Conservation (phyloP, 2,797 vertebrate genomes). For the Chaetophractus vellerosus region DNA sequence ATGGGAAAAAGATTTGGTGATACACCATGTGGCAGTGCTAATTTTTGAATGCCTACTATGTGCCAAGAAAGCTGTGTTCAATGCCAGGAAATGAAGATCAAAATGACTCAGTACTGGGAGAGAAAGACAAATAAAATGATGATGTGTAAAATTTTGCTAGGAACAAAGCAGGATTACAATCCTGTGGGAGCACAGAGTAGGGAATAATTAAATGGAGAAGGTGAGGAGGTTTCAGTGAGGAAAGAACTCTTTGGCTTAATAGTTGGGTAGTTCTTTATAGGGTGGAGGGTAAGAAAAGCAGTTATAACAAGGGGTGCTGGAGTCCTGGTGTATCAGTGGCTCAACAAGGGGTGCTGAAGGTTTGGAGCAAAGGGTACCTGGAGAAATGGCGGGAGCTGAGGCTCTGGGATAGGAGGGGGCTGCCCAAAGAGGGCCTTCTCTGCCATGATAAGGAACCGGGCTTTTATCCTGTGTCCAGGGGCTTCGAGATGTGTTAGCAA, state of each 20-base stretch:
- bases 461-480: background rate
- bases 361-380: background rate
- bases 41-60: background rate
- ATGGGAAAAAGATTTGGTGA: conserved; percentile 73
- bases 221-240: background rate
- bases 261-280: background rate
- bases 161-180: background rate
- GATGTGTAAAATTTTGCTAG: background rate
- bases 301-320: background rate
- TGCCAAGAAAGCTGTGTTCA: conserved; percentile 8
- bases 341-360: background rate
- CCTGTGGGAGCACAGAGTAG: background rate
- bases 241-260: background rate
- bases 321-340: background rate
- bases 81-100: background rate
- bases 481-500: conserved; percentile 11
- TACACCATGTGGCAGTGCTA: conserved; percentile 43
- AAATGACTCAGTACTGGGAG: background rate
- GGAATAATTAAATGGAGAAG: background rate
- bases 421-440: background rate
- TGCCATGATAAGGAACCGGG: background rate
- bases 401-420: background rate
- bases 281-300: background rate
- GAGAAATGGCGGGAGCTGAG: background rate
- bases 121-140: background rate